Percentiles rank a stretch among this genome's conserved stretches.
phyloP scores from a whole-genome alignment of 2,888 invertebrate species.

The Drosophila helvetica region DNA sequence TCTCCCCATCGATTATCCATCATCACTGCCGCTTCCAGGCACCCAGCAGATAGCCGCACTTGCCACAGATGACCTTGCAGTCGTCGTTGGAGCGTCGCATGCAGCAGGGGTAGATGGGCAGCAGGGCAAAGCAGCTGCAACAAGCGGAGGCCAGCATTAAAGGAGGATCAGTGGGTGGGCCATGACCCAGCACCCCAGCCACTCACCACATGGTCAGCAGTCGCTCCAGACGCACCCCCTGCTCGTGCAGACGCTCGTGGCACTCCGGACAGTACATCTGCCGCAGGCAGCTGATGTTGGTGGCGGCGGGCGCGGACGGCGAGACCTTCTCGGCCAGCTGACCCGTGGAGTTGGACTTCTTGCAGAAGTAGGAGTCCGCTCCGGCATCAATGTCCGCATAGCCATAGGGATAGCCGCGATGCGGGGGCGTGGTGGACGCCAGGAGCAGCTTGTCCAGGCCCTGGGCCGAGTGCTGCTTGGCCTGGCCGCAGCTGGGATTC shows the following conservation, averaged over 20 bases:
- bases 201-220: slow-evolving; percentile 70
- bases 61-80: slow-evolving; percentile 76
- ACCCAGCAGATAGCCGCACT: slow-evolving; percentile 75
- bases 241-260: slow-evolving; percentile 71
- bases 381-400: slow-evolving; percentile 54
- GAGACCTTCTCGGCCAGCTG: slow-evolving; percentile 66
- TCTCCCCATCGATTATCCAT: neutral
- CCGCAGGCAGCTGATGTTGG: slow-evolving; percentile 71
- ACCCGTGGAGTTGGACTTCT: slow-evolving; percentile 66
- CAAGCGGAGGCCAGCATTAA: neutral
- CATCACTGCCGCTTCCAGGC: slow-evolving; percentile 70
- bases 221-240: slow-evolving; percentile 71
- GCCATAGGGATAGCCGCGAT: slow-evolving; percentile 71
- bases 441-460: slow-evolving; percentile 57
- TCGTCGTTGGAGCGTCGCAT: slow-evolving; percentile 61
- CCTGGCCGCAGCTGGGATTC: slow-evolving; percentile 43
- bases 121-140: slow-evolving; percentile 72
- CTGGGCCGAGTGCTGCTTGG: slow-evolving; percentile 56
- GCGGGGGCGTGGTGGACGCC: slow-evolving; percentile 32
- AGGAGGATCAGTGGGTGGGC: neutral
- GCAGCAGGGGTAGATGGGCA: slow-evolving; percentile 74
- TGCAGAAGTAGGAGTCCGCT: slow-evolving; percentile 62
- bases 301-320: slow-evolving; percentile 52
- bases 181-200: no score
- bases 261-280: slow-evolving; percentile 80